Base-by-base conservation (phyloP, 2,113 vertebrate species). In the Microcebus murinus region DNA sequence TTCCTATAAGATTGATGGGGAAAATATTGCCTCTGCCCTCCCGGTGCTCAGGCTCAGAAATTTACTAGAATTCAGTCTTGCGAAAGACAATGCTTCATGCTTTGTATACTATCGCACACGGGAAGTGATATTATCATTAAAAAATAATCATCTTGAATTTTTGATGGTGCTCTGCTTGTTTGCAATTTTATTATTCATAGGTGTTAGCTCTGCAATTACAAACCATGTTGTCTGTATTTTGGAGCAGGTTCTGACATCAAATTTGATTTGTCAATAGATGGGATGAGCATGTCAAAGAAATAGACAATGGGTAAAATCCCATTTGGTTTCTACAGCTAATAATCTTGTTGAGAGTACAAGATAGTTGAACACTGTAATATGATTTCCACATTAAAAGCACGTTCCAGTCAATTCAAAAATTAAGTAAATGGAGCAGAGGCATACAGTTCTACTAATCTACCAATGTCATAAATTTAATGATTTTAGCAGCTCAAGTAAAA, bases 141-240 rank as follows among this genome's bases (percentile, higher is more conserved):
- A 97, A 98, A 95, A 94, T 97, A 94, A 98, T 98, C 96, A 96
- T 94, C 90, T 94, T 97, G 96, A 96, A 97, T 97, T 96, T 98
- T 97, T 97, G 87, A 98, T 97, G 94, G 42, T 31, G 10, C 67
- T 88, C 87, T 87, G 89, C 93, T 89, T 96, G 96, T 96, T 96
- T 97, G 84, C 81, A 92, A 74, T 96, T 97, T 97, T 96, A 96
- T 98, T 97, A 97, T 98, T 97, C 96, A 95, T 97, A 97, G 95
- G 95, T 96, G 76, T 97, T 95, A 96, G 91, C 87, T 94, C 88
- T 97, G 95, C 85, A 92, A 96, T 98, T 95, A 96, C 48, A 79
- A 92, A 92, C 70, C 45, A 25, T 50, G 87, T 74, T 94, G 85
- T 93, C 95, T 87, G 89, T 94, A 95, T 98, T 96, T 97, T 89